Conservation (phyloP, 2,888 invertebrate genomes). For the Epirrita christyi region DNA sequence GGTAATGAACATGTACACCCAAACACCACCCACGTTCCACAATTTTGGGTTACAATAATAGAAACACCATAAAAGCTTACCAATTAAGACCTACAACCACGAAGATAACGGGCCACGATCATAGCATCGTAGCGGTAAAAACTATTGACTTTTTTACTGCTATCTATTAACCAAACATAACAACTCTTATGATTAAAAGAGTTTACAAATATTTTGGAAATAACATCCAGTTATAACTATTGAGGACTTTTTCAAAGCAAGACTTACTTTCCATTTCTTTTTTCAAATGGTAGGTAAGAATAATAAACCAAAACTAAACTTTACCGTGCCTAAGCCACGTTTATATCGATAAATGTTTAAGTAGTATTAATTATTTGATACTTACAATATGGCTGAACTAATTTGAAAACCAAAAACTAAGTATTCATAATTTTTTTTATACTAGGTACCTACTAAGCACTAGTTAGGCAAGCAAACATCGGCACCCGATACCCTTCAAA, state of each 20-base stretch:
- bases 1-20: conserved; percentile 30
- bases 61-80: conserved; percentile 51
- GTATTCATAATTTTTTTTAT: too few species aligned
- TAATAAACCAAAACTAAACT: too few species aligned
- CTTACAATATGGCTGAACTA: too few species aligned
- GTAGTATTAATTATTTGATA: too few species aligned
- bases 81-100: conserved; percentile 36
- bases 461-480: too few species aligned
- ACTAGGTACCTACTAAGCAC: too few species aligned
- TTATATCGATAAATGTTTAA: too few species aligned
- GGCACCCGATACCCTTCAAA: too few species aligned
- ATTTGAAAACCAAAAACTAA: too few species aligned
- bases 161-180: conserved; percentile 39
- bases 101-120: conserved; percentile 36
- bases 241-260: background rate
- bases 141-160: conserved; percentile 40
- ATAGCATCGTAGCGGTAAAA: conserved; percentile 47
- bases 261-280: too few species aligned
- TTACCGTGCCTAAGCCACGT: too few species aligned
- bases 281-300: too few species aligned
- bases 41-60: conserved; percentile 39
- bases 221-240: background rate
- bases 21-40: conserved; percentile 35
- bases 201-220: conserved; percentile 1
- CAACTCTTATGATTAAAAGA: conserved; percentile 14